These are phyloP conservation scores for Drosophila neonasuta DNA, from an alignment of 2,888 invertebrate genomes.

Conservation along the genomic window DNA sequence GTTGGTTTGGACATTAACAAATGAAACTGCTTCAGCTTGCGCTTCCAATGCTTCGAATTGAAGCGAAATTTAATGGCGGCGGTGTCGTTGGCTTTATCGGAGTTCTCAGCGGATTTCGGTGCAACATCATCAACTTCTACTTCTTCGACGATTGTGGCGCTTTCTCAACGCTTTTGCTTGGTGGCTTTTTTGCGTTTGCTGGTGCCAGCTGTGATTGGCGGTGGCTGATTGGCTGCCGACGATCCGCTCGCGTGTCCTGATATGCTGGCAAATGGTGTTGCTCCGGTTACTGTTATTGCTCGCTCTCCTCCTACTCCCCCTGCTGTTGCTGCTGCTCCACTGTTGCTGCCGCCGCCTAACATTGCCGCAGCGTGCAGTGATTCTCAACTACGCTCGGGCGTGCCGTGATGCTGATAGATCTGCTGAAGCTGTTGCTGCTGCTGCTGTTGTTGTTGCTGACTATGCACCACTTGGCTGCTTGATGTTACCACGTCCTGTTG, in stretches of 20 bases:
- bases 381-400: slow-evolving; percentile 82
- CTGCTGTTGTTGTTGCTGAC: slow-evolving; percentile 57
- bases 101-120: slow-evolving; percentile 5
- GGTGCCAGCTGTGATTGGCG: slow-evolving; percentile 57
- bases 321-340: slow-evolving; percentile 25
- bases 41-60: slow-evolving; percentile 70
- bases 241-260: slow-evolving; percentile 54
- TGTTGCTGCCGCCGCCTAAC: slow-evolving; percentile 60
- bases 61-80: slow-evolving; percentile 70
- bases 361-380: slow-evolving; percentile 79
- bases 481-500: slow-evolving; percentile 81
- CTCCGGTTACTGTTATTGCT: slow-evolving; percentile 26
- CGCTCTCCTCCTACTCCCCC: slow-evolving; percentile 22
- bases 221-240: slow-evolving; percentile 25
- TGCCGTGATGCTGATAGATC: slow-evolving; percentile 82
- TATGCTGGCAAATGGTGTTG: slow-evolving; percentile 68
- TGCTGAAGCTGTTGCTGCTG: slow-evolving; percentile 80
- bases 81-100: slow-evolving; percentile 18
- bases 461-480: slow-evolving; percentile 79
- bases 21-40: slow-evolving; percentile 66
- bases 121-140: slow-evolving; percentile 3
- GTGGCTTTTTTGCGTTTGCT: slow-evolving; percentile 80
- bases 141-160: slow-evolving; percentile 8
- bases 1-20: slow-evolving; percentile 55
- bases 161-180: slow-evolving; percentile 80